These are phyloP conservation scores for Mizuhopecten yessoensis DNA, from an alignment of 1,140 invertebrate species.

Conservation along the genomic window DNA sequence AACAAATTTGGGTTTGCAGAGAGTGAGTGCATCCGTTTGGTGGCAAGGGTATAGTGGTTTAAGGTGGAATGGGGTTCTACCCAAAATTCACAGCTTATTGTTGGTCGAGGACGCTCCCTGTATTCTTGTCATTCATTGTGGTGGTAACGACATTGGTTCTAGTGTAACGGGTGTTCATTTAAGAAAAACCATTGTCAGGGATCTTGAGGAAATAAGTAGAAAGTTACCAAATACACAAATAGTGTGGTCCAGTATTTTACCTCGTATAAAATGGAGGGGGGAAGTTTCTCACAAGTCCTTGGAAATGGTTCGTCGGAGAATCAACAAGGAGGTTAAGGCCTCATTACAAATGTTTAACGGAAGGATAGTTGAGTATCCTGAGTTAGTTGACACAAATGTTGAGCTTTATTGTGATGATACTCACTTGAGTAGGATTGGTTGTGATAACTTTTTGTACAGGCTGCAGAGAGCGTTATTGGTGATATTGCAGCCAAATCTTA, in stretches of 20 bases:
- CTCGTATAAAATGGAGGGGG: not conserved
- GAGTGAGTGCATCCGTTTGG: not conserved
- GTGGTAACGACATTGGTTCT: conserved; percentile 41
- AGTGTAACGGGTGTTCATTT: not conserved
- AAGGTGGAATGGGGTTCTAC: not conserved
- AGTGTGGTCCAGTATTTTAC: conserved; percentile 54
- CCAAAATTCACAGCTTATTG: not conserved
- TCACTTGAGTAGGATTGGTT: too few relatives aligned
- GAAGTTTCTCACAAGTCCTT: too few relatives aligned
- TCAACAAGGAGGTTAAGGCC: too few relatives aligned
- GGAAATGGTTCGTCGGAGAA: too few relatives aligned
- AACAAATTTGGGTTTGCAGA: conserved; percentile 42
- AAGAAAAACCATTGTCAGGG: not conserved
- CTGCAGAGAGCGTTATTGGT: too few relatives aligned
- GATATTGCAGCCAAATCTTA: too few relatives aligned
- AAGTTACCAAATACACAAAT: not conserved
- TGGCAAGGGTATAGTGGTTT: conserved; percentile 51
- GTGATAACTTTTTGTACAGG: too few relatives aligned
- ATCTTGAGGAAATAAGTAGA: not conserved
- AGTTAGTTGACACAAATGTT: too few relatives aligned
- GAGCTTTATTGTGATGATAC: too few relatives aligned
- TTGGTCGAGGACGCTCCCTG: conserved; percentile 20
- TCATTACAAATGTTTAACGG: too few relatives aligned
- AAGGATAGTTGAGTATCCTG: too few relatives aligned
- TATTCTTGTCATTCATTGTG: conserved; percentile 47